These are phyloP conservation scores for Labeo calbasu DNA, from an alignment of 2,797 vertebrate genomes.

Conservation along the genomic window DNA sequence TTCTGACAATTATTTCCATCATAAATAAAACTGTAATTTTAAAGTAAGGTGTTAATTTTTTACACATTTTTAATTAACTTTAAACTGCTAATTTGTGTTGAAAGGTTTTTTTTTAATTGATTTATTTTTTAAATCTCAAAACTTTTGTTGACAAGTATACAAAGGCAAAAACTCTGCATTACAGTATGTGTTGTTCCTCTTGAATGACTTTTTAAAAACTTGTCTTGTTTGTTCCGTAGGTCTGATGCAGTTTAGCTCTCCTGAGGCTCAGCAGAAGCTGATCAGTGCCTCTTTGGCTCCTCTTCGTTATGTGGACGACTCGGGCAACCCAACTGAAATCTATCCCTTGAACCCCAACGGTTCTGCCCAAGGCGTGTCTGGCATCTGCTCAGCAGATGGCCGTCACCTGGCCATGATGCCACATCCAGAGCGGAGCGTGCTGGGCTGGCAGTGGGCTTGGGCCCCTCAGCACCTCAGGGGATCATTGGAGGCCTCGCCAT, in stretches of 20 bases:
- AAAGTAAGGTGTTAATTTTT: no score
- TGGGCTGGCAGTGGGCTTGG: conserved; percentile 93
- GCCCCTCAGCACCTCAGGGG: conserved; percentile 75
- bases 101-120: no score
- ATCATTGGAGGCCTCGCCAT: conserved; percentile 79
- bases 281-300: conserved; percentile 77
- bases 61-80: no score
- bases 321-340: conserved; percentile 79
- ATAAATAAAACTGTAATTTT: no score
- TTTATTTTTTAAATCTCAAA: not conserved
- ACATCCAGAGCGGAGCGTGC: conserved; percentile 89
- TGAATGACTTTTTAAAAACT: not conserved
- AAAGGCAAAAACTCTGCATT: not conserved
- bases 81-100: no score
- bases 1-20: no score
- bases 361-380: conserved; percentile 84
- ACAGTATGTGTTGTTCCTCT: not conserved
- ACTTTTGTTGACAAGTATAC: not conserved
- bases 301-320: conserved; percentile 86
- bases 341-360: conserved; percentile 93
- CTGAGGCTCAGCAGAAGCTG: conserved; percentile 70
- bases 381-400: conserved; percentile 85
- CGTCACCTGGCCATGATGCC: conserved; percentile 93
- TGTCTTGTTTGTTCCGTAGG: conserved; percentile 70
- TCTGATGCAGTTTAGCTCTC: conserved; percentile 84